Evolutionary conservation across 2,113 vertebrate species (phyloP).

Genomic region (Crotalus tigris): DNA sequence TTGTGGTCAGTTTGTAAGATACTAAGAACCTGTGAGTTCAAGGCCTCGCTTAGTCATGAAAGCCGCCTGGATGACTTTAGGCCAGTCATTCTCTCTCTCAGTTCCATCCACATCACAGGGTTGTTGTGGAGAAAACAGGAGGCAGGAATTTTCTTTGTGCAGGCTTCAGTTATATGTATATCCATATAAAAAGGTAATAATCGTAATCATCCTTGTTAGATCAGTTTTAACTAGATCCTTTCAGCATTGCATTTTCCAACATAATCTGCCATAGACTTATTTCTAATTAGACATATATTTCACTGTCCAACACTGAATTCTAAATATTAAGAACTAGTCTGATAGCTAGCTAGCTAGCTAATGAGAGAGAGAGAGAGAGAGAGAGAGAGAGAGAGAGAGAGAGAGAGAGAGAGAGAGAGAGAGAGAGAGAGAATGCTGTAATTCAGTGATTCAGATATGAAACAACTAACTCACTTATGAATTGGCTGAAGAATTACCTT

Average conservation of each 20-base stretch:
- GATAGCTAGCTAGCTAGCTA: no score
- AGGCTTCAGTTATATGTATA: background rate
- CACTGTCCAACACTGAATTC: background rate
- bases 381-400: no score
- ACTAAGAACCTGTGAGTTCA: background rate
- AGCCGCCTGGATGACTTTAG: background rate
- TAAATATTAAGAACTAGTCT: background rate
- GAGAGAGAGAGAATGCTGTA: background rate
- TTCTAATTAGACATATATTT: background rate
- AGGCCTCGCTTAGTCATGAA: background rate
- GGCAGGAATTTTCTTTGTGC: background rate
- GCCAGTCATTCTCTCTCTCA: background rate
- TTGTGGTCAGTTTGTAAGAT: constrained; percentile 20
- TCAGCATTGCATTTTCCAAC: background rate
- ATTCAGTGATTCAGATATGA: background rate
- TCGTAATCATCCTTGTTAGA: background rate
- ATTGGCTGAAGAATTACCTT: background rate
- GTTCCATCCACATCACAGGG: background rate
- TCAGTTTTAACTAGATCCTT: background rate
- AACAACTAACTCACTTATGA: background rate
- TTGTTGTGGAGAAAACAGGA: background rate
- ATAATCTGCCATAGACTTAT: background rate
- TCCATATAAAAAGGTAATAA: background rate
- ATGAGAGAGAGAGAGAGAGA: no score
- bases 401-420: no score